Evolutionary conservation across 2,113 vertebrate genomes (phyloP).

Genomic region (Sarotherodon lohbergeri): DNA sequence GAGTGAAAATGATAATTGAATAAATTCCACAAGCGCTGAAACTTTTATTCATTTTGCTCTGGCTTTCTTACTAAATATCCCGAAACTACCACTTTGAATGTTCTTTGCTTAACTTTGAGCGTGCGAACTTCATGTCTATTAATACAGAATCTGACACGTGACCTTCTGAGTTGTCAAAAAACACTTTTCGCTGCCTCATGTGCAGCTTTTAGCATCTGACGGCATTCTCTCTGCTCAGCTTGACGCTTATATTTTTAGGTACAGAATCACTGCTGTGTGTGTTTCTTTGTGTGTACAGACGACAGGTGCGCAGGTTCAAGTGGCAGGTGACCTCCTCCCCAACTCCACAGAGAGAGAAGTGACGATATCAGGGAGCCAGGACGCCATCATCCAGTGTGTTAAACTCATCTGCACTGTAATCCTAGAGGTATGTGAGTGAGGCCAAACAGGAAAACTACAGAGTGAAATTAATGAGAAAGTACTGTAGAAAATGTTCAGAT

Average conservation of each 20-base stretch:
- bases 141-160: neutral
- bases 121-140: neutral
- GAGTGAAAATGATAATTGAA: neutral
- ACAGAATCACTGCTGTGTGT: neutral
- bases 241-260: neutral
- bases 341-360: slow-evolving; percentile 95
- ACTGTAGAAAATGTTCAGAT: neutral
- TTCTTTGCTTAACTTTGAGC: neutral
- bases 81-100: neutral
- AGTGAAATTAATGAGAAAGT: neutral
- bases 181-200: neutral
- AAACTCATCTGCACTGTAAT: slow-evolving; percentile 96
- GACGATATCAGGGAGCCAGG: slow-evolving; percentile 89
- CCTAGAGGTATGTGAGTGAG: slow-evolving; percentile 79
- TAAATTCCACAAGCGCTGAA: neutral
- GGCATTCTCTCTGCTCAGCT: neutral
- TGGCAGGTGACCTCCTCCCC: slow-evolving; percentile 91
- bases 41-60: neutral
- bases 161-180: neutral
- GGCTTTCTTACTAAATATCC: neutral
- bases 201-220: neutral
- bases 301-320: slow-evolving; percentile 93
- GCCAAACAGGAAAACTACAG: neutral
- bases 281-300: slow-evolving; percentile 65
- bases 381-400: slow-evolving; percentile 93